These are phyloP conservation scores for Lycodopsis pacificus DNA, from an alignment of 2,797 vertebrate genomes.

Conservation along the genomic window DNA sequence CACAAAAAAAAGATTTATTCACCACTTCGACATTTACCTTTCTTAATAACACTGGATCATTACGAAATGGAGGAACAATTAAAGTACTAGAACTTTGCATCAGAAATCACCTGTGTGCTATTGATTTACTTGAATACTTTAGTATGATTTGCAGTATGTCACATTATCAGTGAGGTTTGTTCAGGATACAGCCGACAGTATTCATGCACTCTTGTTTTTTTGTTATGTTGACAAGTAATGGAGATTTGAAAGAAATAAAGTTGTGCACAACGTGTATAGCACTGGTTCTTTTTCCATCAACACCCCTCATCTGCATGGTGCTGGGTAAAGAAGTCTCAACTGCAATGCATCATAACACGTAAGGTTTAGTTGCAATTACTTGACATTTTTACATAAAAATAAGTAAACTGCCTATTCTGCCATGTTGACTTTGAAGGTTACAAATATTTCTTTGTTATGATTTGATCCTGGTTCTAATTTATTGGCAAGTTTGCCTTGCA, in stretches of 20 bases:
- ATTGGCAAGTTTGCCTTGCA: background rate
- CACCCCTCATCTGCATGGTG: conserved; percentile 20
- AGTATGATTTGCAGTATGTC: conserved; percentile 4
- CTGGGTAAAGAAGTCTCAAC: background rate
- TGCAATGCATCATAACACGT: conserved; percentile 30
- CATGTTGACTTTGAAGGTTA: background rate
- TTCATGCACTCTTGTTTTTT: conserved; percentile 38
- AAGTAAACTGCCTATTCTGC: conserved; percentile 17
- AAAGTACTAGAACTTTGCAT: conserved; percentile 82
- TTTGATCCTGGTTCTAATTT: background rate
- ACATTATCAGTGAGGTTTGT: background rate
- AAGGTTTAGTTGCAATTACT: conserved; percentile 38
- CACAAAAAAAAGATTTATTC: conserved; percentile 36
- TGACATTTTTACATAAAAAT: conserved; percentile 70
- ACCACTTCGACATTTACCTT: conserved; percentile 66
- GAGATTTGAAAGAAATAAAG: conserved; percentile 81
- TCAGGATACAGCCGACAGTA: conserved; percentile 24
- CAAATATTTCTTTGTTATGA: background rate
- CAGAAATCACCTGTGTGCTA: conserved; percentile 73
- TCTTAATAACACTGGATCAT: conserved; percentile 87
- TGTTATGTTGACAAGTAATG: conserved; percentile 58
- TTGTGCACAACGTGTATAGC: conserved; percentile 71
- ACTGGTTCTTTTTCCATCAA: conserved; percentile 25
- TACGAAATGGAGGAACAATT: conserved; percentile 79
- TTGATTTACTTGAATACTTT: conserved; percentile 46